Percentiles rank a stretch among this genome's conserved stretches.
These are phyloP conservation scores for Chloropsis cyanopogon DNA, from an alignment of 2,113 vertebrate genomes.

Conservation along the genomic window DNA sequence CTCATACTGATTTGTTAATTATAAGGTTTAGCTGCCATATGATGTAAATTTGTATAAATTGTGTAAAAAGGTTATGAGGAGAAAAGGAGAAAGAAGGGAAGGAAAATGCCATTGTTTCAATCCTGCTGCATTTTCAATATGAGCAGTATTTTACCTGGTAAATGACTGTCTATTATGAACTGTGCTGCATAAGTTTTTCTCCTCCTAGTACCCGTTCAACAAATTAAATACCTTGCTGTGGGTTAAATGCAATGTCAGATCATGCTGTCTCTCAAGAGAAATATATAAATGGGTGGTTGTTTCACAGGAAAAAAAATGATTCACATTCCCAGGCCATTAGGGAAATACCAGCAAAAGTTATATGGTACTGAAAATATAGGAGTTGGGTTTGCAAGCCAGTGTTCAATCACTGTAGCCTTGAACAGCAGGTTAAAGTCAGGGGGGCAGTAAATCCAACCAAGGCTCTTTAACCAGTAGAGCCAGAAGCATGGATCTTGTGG, in stretches of 20 bases:
- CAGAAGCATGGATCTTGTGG: slow-evolving; percentile 43
- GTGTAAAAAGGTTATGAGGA: neutral
- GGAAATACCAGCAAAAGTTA: slow-evolving; percentile 54
- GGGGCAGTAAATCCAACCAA: slow-evolving; percentile 50
- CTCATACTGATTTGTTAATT: neutral
- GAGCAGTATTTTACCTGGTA: neutral
- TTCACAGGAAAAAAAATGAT: slow-evolving; percentile 41
- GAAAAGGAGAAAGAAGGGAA: neutral
- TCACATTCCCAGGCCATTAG: slow-evolving; percentile 26
- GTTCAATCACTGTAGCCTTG: slow-evolving; percentile 65
- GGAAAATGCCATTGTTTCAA: neutral
- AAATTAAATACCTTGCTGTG: slow-evolving; percentile 36
- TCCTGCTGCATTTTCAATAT: neutral
- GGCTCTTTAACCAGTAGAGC: slow-evolving; percentile 35
- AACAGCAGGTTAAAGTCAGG: slow-evolving; percentile 57
- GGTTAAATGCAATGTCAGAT: slow-evolving; percentile 50
- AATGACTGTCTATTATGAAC: neutral
- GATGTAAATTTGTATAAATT: neutral
- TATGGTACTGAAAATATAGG: slow-evolving; percentile 34
- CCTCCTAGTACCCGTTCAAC: neutral
- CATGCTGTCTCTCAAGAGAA: slow-evolving; percentile 30
- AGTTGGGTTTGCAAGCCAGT: slow-evolving; percentile 43
- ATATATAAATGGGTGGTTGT: slow-evolving; percentile 47
- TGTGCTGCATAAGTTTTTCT: neutral
- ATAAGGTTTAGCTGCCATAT: neutral